Base-by-base conservation (phyloP, 2,113 vertebrate species). In the Sander vitreus region DNA sequence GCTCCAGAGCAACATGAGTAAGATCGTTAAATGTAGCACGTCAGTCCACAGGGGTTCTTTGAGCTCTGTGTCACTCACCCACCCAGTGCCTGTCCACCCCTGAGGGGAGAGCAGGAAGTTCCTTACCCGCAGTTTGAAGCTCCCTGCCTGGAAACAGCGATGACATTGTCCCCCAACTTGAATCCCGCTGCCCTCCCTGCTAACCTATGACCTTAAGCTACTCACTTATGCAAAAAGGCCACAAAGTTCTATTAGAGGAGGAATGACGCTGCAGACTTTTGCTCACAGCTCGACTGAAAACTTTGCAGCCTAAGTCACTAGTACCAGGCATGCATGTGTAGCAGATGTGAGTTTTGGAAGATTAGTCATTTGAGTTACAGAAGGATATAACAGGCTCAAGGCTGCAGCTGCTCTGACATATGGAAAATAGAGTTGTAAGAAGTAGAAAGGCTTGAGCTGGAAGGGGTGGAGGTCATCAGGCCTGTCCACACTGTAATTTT, bases 1-100 rank as follows among this genome's bases (percentile, higher is more conserved):
- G 87, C 88, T 93, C 81, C 78, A 59, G 73, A 86, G 88, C 78
- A 83, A 76, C 70, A 69, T 93, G 92, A 93, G 86, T 92, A 91
- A 94, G 78, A 82, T 33, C 10, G 33, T 85, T 83, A 88, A 76
- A 80, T 83, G 83, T 88, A 85, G 73, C 25, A 64, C 79, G 75
- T 76, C 14, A 3, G 33, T 84, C 84, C 27, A 23, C 58, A n/a
- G 83, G 84, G 73, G 55, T 10, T 78, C 80, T 58, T 55, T 78
- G 62, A 85, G 83, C 82, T 86, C 81, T 89, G 87, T 72, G 54
- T 93, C 93, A 93, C 74, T 79, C 88, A 70, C 51, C 74, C 81
- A 74, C 72, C 69, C 78, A 85, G 72, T 73, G 78, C 50, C 65
- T 63, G 27, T 75, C 71, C 63, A 5, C n/a, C 55, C 84, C 63